These are phyloP conservation scores for Zaprionus tsacasi DNA, from an alignment of 1,140 invertebrate genomes.

Conservation along the genomic window DNA sequence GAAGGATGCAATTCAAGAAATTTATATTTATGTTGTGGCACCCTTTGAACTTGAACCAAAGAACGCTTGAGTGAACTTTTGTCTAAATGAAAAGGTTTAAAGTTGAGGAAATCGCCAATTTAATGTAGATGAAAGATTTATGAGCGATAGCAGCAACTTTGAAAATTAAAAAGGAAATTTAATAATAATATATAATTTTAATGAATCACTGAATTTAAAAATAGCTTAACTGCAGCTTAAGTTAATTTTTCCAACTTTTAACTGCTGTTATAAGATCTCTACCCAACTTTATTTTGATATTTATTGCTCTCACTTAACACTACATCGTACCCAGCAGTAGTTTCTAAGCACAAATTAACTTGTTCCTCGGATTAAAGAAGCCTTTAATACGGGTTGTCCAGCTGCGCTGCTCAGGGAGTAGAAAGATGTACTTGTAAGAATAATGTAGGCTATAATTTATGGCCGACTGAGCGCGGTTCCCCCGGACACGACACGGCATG, in stretches of 20 bases:
- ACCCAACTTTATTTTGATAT: background rate
- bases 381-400: background rate
- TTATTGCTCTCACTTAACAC: background rate
- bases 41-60: slow-evolving; percentile 1
- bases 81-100: background rate
- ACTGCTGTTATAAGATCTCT: background rate
- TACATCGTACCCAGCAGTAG: background rate
- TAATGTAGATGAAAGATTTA: no score
- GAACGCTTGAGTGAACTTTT: background rate
- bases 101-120: background rate
- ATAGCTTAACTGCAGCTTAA: background rate
- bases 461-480: slow-evolving; percentile 22
- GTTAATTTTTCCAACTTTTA: background rate
- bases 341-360: slow-evolving; percentile 4
- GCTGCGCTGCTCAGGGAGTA: background rate
- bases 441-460: slow-evolving; percentile 29
- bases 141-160: no score
- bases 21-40: background rate
- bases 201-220: background rate
- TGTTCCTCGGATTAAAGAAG: background rate
- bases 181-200: no score
- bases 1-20: background rate
- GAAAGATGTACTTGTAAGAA: slow-evolving; percentile 7
- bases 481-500: slow-evolving; percentile 16
- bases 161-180: no score